phyloP scores from a whole-genome alignment of 53 echinoderm and acorn worm species.

The Apostichopus leukothele region DNA sequence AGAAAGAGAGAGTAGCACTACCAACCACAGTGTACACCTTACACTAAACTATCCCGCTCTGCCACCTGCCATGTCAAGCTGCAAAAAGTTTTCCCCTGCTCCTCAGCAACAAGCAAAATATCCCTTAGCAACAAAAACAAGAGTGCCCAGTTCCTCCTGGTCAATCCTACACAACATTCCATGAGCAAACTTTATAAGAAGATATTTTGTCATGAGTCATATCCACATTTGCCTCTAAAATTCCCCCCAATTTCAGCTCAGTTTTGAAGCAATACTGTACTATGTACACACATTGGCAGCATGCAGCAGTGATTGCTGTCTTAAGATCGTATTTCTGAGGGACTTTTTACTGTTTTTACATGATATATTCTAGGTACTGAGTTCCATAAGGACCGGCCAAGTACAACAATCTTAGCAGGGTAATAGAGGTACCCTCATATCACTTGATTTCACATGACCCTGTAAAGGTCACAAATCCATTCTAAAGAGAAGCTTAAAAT shows the following conservation, averaged over 20 bases:
- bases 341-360: too few relatives aligned
- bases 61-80: not conserved
- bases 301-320: too few relatives aligned
- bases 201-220: too few relatives aligned
- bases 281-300: too few relatives aligned
- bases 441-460: not conserved
- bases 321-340: too few relatives aligned
- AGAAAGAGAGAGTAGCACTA: not conserved
- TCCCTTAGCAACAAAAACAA: constrained; percentile 6
- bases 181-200: too few relatives aligned
- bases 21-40: not conserved
- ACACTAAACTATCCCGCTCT: not conserved
- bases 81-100: not conserved
- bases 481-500: not conserved
- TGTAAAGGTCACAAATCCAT: constrained; percentile 14
- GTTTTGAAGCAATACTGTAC: too few relatives aligned
- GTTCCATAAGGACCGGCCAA: too few relatives aligned
- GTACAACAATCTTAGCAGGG: not conserved
- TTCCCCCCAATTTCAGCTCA: too few relatives aligned
- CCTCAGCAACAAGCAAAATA: constrained; percentile 8
- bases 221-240: too few relatives aligned
- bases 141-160: not conserved
- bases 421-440: not conserved
- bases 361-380: too few relatives aligned
- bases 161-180: too few relatives aligned